A percentile compares a stretch with the other conserved stretches of the same genome.
Conservation (phyloP, 2,797 vertebrate genomes). For the Cheirogaleus major region DNA sequence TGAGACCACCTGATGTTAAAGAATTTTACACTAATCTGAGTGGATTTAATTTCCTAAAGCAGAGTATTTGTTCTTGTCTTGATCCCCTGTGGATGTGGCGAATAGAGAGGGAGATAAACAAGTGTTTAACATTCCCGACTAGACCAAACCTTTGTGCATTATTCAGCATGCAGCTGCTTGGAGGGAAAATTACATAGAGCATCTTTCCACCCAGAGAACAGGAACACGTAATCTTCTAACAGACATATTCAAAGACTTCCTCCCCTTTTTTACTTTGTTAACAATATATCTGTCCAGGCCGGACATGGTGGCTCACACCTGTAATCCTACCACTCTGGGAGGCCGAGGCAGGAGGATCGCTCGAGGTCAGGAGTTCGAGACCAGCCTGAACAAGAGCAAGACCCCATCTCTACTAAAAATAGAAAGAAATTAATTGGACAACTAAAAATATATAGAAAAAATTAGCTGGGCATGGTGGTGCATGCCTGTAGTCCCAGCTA, state of each 20-base stretch:
- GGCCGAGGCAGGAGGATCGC: too few relatives aligned
- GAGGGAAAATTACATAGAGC: constrained; percentile 16
- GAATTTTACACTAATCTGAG: constrained; percentile 43
- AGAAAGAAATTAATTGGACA: too few relatives aligned
- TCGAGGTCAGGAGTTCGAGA: too few relatives aligned
- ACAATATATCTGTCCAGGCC: background rate
- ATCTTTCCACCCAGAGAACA: constrained; percentile 23
- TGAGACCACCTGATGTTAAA: constrained; percentile 40
- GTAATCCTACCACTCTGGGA: too few relatives aligned
- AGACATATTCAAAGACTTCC: background rate
- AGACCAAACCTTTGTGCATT: constrained; percentile 63
- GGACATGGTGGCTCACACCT: too few relatives aligned
- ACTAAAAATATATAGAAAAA: too few relatives aligned
- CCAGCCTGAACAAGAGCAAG: too few relatives aligned
- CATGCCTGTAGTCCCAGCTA: too few relatives aligned
- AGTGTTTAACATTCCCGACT: constrained; percentile 58
- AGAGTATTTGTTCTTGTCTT: constrained; percentile 29
- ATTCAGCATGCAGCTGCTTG: constrained; percentile 60
- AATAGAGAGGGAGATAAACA: constrained; percentile 59
- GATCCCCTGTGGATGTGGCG: background rate
- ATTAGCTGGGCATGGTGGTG: too few relatives aligned
- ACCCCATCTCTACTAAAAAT: too few relatives aligned
- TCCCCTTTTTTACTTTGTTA: background rate
- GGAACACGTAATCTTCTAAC: background rate
- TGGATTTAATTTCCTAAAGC: constrained; percentile 55